Evolutionary conservation across 2,888 invertebrate genomes (phyloP).

Genomic region (Cancer borealis): DNA sequence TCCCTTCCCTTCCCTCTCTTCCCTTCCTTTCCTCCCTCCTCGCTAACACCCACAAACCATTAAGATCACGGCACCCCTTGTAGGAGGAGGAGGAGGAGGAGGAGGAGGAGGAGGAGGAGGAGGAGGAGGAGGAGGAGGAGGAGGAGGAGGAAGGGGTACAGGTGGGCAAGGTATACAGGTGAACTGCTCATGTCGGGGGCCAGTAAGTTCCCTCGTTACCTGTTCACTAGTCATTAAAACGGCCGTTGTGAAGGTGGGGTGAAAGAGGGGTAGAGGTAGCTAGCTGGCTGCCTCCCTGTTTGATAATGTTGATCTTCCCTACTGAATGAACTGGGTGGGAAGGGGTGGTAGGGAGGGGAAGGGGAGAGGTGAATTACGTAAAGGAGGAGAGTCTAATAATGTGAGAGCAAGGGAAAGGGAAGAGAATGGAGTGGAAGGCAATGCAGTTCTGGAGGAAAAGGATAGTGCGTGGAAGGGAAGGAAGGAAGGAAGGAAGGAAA

Average conservation of each 20-base stretch:
- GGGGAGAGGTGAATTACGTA: neutral
- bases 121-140: neutral
- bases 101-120: neutral
- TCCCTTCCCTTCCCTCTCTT: neutral
- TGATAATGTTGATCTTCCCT: conserved; percentile 34
- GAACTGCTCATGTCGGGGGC: conserved; percentile 24
- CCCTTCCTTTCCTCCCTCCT: neutral
- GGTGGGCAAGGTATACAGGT: conserved; percentile 18
- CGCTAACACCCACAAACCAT: conserved; percentile 30
- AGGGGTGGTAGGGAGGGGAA: neutral
- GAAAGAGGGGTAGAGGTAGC: neutral
- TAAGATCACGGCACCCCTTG: neutral
- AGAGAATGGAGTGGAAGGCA: neutral
- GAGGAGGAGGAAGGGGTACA: neutral
- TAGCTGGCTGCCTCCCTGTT: neutral
- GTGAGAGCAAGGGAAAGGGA: neutral
- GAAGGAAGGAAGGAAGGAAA: neutral
- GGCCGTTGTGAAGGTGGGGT: conserved; percentile 23
- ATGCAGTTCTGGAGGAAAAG: neutral
- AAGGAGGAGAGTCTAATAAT: conserved; percentile 22
- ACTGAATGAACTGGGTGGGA: neutral
- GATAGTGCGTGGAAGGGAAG: neutral
- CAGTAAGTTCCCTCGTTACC: conserved; percentile 36
- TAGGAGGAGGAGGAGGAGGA: neutral
- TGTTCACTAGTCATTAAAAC: conserved; percentile 30